Evolutionary conservation across 2,888 invertebrate genomes (phyloP), one percentile per base, ranked within the genome.

Genomic region (Anarsia innoxiella): DNA sequence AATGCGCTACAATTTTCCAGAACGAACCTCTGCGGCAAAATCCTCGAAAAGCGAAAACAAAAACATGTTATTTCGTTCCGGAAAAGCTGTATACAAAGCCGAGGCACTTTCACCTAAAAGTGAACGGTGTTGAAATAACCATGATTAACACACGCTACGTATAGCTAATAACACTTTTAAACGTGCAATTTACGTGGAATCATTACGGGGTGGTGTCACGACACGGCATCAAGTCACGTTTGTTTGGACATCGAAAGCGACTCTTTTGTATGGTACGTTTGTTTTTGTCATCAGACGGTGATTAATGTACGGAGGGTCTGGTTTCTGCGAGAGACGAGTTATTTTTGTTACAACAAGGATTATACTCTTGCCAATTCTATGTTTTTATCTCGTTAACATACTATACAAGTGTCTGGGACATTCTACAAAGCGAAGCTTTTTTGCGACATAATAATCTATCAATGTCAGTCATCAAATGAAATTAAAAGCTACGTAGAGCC

Each of bases 211-310:
- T 44, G 40, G 45, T 60, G 61, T 55, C 59, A 59, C 58, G 59
- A 52, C 51, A 53, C 58, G 59, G 51, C 51, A 53, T 42, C 8
- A 15, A 19, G 19, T 12, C 51, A 48, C 57, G 56, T 60, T 53
- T 66, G 58, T 63, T 56, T 55, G 54, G 48, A 48, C 46, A 30
- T 3, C 34, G 46, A 42, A 48, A 48, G 46, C 49, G 51, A 53
- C 50, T 62, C 65, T 59, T 70, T 73, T 73, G 67, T 74, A 49
- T n/a, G n/a, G 47, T 43, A 44, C 45, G 48, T 47, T 53, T 51
- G 64, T 67, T 69, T 60, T 73, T 76, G 68, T 74, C 55, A 53
- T 49, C 41, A 48, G 69, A 73, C 68, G 58, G 59, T 67, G 70
- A 78, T 72, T 71, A 69, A 76, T 74, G 66, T 46, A 31, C 23